Evolutionary conservation across 1,140 invertebrate genomes (phyloP).

Genomic region (Bombus soroeensis): DNA sequence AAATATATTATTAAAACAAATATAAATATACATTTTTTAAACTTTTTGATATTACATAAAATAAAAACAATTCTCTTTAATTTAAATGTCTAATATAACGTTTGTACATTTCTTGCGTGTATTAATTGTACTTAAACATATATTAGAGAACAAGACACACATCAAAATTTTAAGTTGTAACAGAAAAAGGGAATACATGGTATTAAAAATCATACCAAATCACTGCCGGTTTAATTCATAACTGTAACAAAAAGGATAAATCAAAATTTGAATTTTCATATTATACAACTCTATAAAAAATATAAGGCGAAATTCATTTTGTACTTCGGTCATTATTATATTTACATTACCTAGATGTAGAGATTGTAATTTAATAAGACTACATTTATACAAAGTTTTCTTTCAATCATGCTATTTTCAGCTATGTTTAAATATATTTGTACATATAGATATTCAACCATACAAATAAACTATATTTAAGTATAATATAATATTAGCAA

Average conservation of each 20-base stretch:
- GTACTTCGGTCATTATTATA: conserved; percentile 25
- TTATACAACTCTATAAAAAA: conserved; percentile 3
- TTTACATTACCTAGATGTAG: neutral
- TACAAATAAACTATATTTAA: conserved; percentile 11
- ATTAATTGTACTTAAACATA: neutral
- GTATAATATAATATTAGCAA: neutral
- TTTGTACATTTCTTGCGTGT: neutral
- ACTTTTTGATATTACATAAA: conserved; percentile 23
- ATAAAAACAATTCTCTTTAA: neutral
- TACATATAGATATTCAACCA: conserved; percentile 6
- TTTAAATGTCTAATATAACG: neutral
- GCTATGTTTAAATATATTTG: neutral
- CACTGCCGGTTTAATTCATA: conserved; percentile 16
- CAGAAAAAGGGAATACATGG: neutral
- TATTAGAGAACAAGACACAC: neutral
- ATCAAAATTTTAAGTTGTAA: neutral
- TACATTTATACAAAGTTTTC: conserved; percentile 8
- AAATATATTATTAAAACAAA: conserved; percentile 20
- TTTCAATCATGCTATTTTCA: neutral
- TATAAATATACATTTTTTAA: conserved; percentile 20
- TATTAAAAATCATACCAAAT: conserved; percentile 26
- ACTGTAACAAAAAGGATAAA: conserved; percentile 46
- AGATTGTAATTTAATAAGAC: conserved; percentile 6
- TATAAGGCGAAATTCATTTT: neutral
- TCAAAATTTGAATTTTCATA: conserved; percentile 16